Percentiles rank a stretch among this genome's conserved stretches.
Evolutionary conservation across 2,797 vertebrate species (phyloP).

Genomic region (Meda fulgida): DNA sequence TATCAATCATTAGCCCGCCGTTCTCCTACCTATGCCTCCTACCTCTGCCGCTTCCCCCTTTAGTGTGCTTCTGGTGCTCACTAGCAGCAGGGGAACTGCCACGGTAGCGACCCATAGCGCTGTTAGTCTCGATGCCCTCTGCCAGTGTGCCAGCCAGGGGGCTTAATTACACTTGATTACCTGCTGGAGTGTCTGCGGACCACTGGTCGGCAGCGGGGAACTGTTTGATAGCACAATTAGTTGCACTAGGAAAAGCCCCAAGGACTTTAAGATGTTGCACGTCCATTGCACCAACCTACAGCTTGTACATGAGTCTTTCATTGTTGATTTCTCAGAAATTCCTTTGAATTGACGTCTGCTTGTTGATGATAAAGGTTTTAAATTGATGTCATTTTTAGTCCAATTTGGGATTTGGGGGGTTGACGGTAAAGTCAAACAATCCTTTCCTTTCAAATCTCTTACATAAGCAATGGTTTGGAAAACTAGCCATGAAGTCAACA

Average conservation of each 20-base stretch:
- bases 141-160: slow-evolving; percentile 37
- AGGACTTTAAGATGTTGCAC: slow-evolving; percentile 37
- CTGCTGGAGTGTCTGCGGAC: slow-evolving; percentile 49
- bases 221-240: slow-evolving; percentile 56
- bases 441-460: background rate
- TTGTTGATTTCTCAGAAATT: slow-evolving; percentile 35
- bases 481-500: background rate
- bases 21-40: slow-evolving; percentile 36
- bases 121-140: slow-evolving; percentile 45
- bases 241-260: slow-evolving; percentile 41
- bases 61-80: slow-evolving; percentile 26
- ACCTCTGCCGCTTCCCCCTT: slow-evolving; percentile 1
- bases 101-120: slow-evolving; percentile 54
- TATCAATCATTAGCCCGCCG: slow-evolving; percentile 41
- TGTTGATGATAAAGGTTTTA: slow-evolving; percentile 6
- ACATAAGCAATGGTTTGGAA: background rate
- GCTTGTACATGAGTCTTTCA: background rate
- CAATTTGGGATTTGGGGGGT: background rate
- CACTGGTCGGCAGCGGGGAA: slow-evolving; percentile 25
- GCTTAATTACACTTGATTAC: slow-evolving; percentile 62
- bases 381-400: slow-evolving; percentile 39
- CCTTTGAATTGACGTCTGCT: slow-evolving; percentile 26
- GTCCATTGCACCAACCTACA: slow-evolving; percentile 38
- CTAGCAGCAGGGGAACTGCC: slow-evolving; percentile 46
- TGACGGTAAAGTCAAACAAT: background rate